Base-by-base conservation (phyloP, 1,140 invertebrate species). In the Notospermus geniculatus region DNA sequence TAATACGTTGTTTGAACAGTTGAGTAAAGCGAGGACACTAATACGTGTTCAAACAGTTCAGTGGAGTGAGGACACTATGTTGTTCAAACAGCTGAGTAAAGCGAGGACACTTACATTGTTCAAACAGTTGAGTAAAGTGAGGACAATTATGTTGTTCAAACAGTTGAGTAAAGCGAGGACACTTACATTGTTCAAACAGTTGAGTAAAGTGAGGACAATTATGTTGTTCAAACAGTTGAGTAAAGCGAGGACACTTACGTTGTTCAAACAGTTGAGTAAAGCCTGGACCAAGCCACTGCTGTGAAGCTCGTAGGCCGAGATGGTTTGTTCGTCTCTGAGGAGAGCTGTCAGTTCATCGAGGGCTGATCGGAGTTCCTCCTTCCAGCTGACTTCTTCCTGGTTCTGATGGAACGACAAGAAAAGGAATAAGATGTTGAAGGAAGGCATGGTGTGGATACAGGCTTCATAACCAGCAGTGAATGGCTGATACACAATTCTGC, bases 241-340 rank as follows among this genome's bases (percentile, higher is more conserved):
- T n/a, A n/a, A 30, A 32, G 43, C 58, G n/a, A n/a, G n/a, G n/a
- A n/a, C n/a, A 74, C 80, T 79, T 74, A 82, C 80, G 71, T 76
- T 77, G 57, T 74, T 80, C 11, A 80, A 74, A 36, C 69, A 70
- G 59, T 79, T 80, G 7, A 97, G 86, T 19, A 99, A 81, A 0
- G 93, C 90, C 76, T 95, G 93, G 1, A 98, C 93, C 5, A 98
- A 83, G 1, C 95, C 95, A 27, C 92, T 95, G 11, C 92, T 95
- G 75, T 97, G 92, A 41, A 98, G 83, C 81, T 98, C 97, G 79
- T 96, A 98, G 0, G 95, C 93, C n/a, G 95, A 98, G 5, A 98
- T 87, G 27, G 93, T 87, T 41, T 92, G 91, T 65, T 98, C 95
- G 75, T 94, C 91, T 67, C 90, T 88, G 17, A 98, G 77, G 22